Evolutionary conservation across 2,113 vertebrate genomes (phyloP), one percentile per base, ranked within the genome.

Genomic region (Columba janthina): DNA sequence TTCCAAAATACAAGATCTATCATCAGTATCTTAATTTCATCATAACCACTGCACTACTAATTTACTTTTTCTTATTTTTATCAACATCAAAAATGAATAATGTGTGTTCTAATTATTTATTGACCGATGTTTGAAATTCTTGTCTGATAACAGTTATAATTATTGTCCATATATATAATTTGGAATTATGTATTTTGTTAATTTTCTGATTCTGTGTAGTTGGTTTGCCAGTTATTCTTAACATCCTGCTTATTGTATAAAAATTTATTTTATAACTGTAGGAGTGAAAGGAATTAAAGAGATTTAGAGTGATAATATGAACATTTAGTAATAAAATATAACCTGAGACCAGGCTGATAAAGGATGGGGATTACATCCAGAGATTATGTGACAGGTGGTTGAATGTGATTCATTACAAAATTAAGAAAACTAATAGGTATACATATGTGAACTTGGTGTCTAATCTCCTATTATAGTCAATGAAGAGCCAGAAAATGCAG

Each of bases 41-140:
- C 3, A 57, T 22, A 66, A 46, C 0, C 1, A 22, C 20, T 42
- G 6, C 12, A 38, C 1, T 34, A 10, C 28, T 70, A 29, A 65
- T 62, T 44, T 40, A 14, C 3, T 26, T 32, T 15, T 65, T 36
- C n/a, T 28, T 0, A 75, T 40, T 40, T 18, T 44, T 44, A 44
- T 53, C 18, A 72, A 62, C 71, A 31, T 44, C 44, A 29, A 28
- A 42, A 60, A 54, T 5, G 6, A 66, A 66, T 61, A 69, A 34
- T 19, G 5, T 38, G 16, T 46, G 11, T 62, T 72, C 22, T 21
- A 50, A 44, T 67, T 58, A 69, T 64, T 62, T 57, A 64, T 67
- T 60, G 51, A 18, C 18, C 32, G 6, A 24, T 56, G 28, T 50
- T 29, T 67, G 20, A 20, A 66, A 56, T 56, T 18, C 3, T 61